phyloP scores from a whole-genome alignment of 2,113 vertebrate genomes.

The Pseudorasbora parva region DNA sequence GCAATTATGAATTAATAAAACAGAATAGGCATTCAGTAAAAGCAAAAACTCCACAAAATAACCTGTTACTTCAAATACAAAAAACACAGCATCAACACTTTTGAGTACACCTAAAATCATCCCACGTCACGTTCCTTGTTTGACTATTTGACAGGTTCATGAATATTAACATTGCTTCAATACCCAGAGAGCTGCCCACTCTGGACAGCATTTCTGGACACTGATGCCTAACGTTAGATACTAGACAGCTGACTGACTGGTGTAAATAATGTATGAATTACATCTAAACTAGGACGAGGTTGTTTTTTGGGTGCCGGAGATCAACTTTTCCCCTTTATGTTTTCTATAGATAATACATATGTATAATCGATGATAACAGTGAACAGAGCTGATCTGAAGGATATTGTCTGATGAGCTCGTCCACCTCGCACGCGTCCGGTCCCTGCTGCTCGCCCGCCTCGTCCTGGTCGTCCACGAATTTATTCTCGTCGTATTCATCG shows the following conservation, averaged over 20 bases:
- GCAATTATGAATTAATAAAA: no score
- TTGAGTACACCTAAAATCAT: neutral
- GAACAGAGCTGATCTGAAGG: conserved; percentile 63
- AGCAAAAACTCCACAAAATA: neutral
- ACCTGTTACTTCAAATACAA: neutral
- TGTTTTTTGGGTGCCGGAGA: neutral
- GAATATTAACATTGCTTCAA: neutral
- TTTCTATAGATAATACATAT: neutral
- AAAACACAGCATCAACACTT: neutral
- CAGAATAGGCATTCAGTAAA: no score
- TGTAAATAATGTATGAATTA: neutral
- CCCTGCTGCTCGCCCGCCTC: conserved; percentile 76
- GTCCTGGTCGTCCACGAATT: conserved; percentile 86
- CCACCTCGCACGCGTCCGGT: conserved; percentile 80
- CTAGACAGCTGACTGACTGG: neutral
- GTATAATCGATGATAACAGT: neutral
- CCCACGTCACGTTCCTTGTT: neutral
- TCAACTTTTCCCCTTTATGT: neutral
- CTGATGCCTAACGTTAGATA: neutral
- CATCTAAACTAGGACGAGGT: neutral
- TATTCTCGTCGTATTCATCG: conserved; percentile 87
- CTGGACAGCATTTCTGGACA: neutral
- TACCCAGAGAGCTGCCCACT: neutral
- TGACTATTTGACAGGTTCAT: neutral
- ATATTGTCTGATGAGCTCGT: conserved; percentile 85